Percentiles rank a stretch among this genome's conserved stretches.
phyloP scores from a whole-genome alignment of 2,888 invertebrate genomes.

The Athalia rosae region DNA sequence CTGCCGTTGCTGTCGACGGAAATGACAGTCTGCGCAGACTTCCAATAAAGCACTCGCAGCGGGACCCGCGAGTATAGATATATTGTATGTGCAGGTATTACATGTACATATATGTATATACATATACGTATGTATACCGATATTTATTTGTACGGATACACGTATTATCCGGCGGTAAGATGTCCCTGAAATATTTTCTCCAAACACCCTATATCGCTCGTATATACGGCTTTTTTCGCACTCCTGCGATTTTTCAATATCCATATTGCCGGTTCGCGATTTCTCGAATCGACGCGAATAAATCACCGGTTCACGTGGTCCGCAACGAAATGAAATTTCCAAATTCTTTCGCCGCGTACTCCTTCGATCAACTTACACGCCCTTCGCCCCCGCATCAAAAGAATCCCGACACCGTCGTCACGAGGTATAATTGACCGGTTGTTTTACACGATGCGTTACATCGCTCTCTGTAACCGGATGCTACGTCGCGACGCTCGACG shows the following conservation, averaged over 20 bases:
- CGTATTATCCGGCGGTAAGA: background rate
- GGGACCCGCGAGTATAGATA: background rate
- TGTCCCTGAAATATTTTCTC: conserved; percentile 18
- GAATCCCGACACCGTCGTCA: background rate
- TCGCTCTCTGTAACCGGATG: conserved; percentile 16
- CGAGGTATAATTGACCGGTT: conserved; percentile 15
- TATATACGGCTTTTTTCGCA: background rate
- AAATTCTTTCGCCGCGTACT: no score
- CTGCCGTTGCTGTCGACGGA: conserved; percentile 21
- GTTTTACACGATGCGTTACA: conserved; percentile 44
- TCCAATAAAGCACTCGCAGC: conserved; percentile 36
- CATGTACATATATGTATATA: background rate
- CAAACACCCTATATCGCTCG: background rate
- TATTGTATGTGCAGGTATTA: no score
- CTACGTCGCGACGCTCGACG: conserved; percentile 28
- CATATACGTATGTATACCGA: background rate
- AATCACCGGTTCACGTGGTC: no score
- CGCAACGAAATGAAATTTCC: no score
- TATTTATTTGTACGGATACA: background rate
- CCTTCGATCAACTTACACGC: background rate
- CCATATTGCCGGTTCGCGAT: no score
- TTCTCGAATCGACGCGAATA: no score
- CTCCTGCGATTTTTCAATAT: no score
- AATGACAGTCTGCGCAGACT: conserved; percentile 42
- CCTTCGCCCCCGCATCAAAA: background rate